A percentile compares a stretch with the other conserved stretches of the same genome.
phyloP scores from a whole-genome alignment of 2,888 invertebrate species.

The Rosalia funebris region DNA sequence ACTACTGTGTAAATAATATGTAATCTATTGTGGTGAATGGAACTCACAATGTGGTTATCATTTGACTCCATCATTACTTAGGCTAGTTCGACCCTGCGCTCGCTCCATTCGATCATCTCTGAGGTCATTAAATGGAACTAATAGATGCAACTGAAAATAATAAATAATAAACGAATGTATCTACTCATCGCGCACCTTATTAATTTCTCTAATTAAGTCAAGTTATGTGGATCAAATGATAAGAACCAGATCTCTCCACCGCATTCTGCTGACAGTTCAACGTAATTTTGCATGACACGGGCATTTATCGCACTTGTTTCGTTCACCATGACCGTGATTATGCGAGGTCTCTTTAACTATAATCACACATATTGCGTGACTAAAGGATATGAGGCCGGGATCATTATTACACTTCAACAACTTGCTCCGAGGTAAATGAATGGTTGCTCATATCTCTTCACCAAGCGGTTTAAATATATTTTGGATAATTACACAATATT shows the following conservation, averaged over 20 bases:
- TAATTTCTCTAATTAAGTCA: background rate
- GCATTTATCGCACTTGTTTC: conserved; percentile 22
- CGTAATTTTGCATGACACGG: conserved; percentile 21
- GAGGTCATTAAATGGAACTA: no score
- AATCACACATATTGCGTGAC: conserved; percentile 16
- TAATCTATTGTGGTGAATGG: no score
- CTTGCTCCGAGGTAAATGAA: conserved; percentile 7
- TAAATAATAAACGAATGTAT: background rate
- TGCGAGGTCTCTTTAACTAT: conserved; percentile 17
- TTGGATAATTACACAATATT: background rate
- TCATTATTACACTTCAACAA: conserved; percentile 23
- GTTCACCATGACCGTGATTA: conserved; percentile 10
- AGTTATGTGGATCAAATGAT: conserved; percentile 16
- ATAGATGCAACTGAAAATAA: background rate
- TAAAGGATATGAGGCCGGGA: conserved; percentile 8
- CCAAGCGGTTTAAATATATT: background rate
- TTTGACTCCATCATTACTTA: no score
- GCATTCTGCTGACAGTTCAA: conserved; percentile 17
- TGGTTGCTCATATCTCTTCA: background rate
- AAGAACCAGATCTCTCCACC: conserved; percentile 12
- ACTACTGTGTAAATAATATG: no score
- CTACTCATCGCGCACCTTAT: background rate
- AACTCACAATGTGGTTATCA: no score
- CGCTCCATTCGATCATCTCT: no score
- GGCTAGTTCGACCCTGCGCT: no score